phyloP scores from a whole-genome alignment of 2,888 invertebrate species.

The Crepidodera aurea region DNA sequence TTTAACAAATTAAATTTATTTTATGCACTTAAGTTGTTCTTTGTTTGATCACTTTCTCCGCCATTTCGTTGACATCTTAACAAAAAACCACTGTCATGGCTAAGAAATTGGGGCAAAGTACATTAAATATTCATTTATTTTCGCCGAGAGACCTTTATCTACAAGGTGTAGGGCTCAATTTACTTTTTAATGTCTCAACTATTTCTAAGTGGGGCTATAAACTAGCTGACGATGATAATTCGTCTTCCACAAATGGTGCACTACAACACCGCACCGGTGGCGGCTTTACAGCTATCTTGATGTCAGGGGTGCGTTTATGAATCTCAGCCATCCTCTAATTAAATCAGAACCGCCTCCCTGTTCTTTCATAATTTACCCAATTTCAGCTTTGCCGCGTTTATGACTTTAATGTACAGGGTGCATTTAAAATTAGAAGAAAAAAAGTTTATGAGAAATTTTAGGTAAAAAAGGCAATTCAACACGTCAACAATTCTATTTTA shows the following conservation, averaged over 20 bases:
- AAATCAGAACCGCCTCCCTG: conserved; percentile 20
- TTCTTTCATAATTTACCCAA: conserved; percentile 32
- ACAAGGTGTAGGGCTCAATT: not conserved
- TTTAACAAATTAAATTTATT: too few relatives aligned
- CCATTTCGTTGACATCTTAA: too few relatives aligned
- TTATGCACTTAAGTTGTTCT: too few relatives aligned
- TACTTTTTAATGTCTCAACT: not conserved
- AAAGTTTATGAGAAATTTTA: too few relatives aligned
- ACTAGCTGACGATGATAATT: conserved; percentile 11
- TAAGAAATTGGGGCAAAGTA: not conserved
- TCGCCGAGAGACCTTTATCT: not conserved
- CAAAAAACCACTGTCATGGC: too few relatives aligned
- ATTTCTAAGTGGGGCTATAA: not conserved
- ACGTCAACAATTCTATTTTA: too few relatives aligned
- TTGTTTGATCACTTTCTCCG: too few relatives aligned
- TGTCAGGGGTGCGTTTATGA: conserved; percentile 29
- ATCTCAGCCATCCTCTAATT: conserved; percentile 29
- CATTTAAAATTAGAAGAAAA: too few relatives aligned
- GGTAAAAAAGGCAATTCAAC: too few relatives aligned
- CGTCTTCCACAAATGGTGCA: conserved; percentile 6
- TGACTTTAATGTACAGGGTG: not conserved
- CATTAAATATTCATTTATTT: not conserved
- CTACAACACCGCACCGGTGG: not conserved
- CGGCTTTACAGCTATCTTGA: not conserved
- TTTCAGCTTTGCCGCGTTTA: conserved; percentile 21